Conservation (phyloP, 2,888 invertebrate genomes). For the Sesia bembeciformis region DNA sequence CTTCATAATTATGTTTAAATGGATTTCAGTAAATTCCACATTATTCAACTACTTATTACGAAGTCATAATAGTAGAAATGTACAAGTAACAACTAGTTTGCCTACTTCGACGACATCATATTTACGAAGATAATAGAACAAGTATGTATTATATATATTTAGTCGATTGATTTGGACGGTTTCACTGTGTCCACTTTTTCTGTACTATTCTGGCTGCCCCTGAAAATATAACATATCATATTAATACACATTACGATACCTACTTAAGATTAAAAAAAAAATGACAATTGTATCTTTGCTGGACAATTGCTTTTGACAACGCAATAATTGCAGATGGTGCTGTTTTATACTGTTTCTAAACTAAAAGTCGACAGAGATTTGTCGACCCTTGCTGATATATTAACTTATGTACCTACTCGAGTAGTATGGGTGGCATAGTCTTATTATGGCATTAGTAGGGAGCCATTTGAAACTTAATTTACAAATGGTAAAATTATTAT, state of each 20-base stretch:
- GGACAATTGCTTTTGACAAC: too few relatives aligned
- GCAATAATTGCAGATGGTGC: too few relatives aligned
- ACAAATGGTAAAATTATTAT: too few relatives aligned
- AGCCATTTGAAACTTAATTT: too few relatives aligned
- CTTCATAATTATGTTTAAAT: slow-evolving; percentile 16
- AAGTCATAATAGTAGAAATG: slow-evolving; percentile 45
- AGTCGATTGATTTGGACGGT: slow-evolving; percentile 69
- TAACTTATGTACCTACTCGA: too few relatives aligned
- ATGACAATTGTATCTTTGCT: neutral
- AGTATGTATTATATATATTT: slow-evolving; percentile 6
- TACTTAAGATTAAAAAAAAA: neutral
- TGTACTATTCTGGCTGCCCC: slow-evolving; percentile 61
- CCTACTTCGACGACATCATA: neutral
- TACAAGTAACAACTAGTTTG: slow-evolving; percentile 25
- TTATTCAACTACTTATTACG: slow-evolving; percentile 30
- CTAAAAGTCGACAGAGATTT: too few relatives aligned
- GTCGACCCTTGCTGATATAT: too few relatives aligned
- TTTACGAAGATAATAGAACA: neutral
- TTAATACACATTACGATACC: neutral
- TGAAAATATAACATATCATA: slow-evolving; percentile 14
- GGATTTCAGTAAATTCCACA: slow-evolving; percentile 20
- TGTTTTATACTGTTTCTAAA: too few relatives aligned
- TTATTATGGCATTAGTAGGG: too few relatives aligned
- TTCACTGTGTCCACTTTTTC: slow-evolving; percentile 56
- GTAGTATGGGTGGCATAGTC: too few relatives aligned